These are phyloP conservation scores for Lasioglossum albipes DNA, from an alignment of 1,140 invertebrate genomes.

Conservation along the genomic window DNA sequence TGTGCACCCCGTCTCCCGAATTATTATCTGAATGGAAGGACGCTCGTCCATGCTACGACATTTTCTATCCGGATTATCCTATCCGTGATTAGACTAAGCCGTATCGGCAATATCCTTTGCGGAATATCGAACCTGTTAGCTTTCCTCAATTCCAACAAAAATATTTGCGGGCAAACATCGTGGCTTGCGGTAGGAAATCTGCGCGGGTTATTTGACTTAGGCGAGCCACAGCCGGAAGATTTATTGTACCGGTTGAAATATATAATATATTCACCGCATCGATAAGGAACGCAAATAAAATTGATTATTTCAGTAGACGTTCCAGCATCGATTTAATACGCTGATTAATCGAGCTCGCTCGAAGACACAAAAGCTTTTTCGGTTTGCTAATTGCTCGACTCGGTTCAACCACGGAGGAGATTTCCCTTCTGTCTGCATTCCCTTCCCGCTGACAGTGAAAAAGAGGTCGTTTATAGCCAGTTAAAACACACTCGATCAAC, in stretches of 20 bases:
- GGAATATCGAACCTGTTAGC: neutral
- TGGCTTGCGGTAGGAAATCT: neutral
- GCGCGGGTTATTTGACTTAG: neutral
- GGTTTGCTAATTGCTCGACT: slow-evolving; percentile 12
- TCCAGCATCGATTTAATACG: slow-evolving; percentile 20
- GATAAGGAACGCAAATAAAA: slow-evolving; percentile 17
- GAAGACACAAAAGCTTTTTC: slow-evolving; percentile 7
- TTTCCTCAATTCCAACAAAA: slow-evolving; percentile 4
- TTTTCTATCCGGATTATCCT: slow-evolving; percentile 34
- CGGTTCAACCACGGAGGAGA: neutral
- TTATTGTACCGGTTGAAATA: slow-evolving; percentile 5
- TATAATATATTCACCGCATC: neutral
- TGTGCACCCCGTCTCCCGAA: slow-evolving; percentile 15
- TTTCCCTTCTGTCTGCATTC: slow-evolving; percentile 31
- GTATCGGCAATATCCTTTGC: slow-evolving; percentile 1
- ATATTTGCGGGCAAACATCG: slow-evolving; percentile 19
- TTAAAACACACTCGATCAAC: slow-evolving; percentile 46
- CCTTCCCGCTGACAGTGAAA: slow-evolving; percentile 37
- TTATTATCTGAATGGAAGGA: neutral
- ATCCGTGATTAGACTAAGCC: slow-evolving; percentile 23
- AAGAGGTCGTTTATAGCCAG: slow-evolving; percentile 36
- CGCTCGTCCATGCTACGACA: neutral
- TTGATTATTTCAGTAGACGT: slow-evolving; percentile 28
- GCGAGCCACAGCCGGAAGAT: neutral
- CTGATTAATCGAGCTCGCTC: slow-evolving; percentile 30